These are phyloP conservation scores for Anhinga rufa DNA, from an alignment of 2,113 vertebrate species.

Conservation along the genomic window DNA sequence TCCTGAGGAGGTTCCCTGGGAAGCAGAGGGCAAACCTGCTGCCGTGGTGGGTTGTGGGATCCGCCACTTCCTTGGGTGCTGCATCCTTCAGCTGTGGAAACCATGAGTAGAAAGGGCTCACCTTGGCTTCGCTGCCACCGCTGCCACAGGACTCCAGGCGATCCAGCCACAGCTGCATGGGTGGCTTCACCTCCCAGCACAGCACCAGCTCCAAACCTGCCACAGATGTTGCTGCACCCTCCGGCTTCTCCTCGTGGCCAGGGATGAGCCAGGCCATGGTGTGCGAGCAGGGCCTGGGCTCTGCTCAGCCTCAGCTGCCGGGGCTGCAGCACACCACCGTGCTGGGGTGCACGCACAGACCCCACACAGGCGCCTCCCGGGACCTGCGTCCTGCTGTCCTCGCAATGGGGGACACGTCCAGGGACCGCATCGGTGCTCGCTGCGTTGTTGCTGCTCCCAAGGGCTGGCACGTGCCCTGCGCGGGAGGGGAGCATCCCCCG, in stretches of 20 bases:
- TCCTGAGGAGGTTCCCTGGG: neutral
- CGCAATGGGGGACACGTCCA: rapidly evolving
- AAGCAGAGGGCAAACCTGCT: rapidly evolving
- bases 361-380: rapidly evolving
- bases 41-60: neutral
- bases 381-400: rapidly evolving
- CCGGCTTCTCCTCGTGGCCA: neutral
- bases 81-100: neutral
- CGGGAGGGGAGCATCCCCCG: neutral
- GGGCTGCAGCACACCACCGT: rapidly evolving
- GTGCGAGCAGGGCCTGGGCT: rapidly evolving
- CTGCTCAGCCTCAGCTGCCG: neutral
- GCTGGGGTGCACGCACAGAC: rapidly evolving
- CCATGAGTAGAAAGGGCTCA: neutral
- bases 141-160: rapidly evolving
- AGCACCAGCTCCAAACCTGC: neutral
- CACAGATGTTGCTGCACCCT: neutral
- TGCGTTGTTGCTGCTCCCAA: neutral
- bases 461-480: neutral
- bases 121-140: rapidly evolving
- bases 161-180: rapidly evolving
- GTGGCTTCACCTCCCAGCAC: neutral
- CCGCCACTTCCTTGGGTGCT: rapidly evolving
- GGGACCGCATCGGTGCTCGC: rapidly evolving
- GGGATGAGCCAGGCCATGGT: rapidly evolving